Evolutionary conservation across 2,888 invertebrate genomes (phyloP), one percentile per base, ranked within the genome.

Genomic region (Celastrina argiolus): DNA sequence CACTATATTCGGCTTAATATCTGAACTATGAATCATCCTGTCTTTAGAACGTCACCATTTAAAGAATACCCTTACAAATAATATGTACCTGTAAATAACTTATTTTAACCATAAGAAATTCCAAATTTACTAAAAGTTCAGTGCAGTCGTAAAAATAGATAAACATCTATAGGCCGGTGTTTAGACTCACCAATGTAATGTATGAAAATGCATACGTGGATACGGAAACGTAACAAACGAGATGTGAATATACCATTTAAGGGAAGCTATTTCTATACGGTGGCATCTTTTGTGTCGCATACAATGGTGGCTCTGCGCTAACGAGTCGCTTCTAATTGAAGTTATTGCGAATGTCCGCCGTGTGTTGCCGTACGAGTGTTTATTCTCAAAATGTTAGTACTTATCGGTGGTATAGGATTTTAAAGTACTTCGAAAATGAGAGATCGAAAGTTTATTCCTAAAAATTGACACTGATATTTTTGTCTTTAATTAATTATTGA

Each of bases 321-420:
- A 87, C 87, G 84, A 87, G 80, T 78, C 78, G 76, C 76, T 74
- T 77, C 81, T 87, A 87, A 87, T 86, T 85, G 86, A 85, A 85
- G 81, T 84, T 85, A 86, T 84, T 77, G 82, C 84, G 36, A 18
- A 61, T 61, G 61, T 22, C 7, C 61, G 22, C n/a, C 39, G 61
- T 61, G 39, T 61, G 18, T 39, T 61, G 36, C 8, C 18, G 18
- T 31, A 28, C 5, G 14, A 34, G 61, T 61, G 61, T 61, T 22
- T 51, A 22, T 51, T 51, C 12, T 51, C 10, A 26, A 51, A 22
- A 51, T 26, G 12, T 18, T 18, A 7, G n/a, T 45, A 45, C 18
- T 14, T 51, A 51, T 12, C 22, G 5, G 36, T 36, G 7, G 7
- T 31, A 31, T 5, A 31, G 7, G 31, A 31, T 31, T 31, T 31